Percentiles rank a stretch among this genome's conserved stretches.
Conservation (phyloP, 2,797 vertebrate species). For the Eulemur albifrons region DNA sequence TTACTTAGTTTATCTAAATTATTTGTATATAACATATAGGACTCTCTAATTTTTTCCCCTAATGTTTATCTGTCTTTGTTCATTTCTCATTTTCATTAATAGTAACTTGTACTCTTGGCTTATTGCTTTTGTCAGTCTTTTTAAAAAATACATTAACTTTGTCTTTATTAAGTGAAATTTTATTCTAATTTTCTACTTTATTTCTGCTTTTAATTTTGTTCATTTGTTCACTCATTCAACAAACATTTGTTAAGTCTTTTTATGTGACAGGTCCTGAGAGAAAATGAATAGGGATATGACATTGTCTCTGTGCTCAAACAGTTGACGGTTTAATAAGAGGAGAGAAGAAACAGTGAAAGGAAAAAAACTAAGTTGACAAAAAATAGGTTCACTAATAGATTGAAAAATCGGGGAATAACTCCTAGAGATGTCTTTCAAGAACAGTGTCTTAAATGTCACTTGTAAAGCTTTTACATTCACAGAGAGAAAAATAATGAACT, state of each 20-base stretch:
- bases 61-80: background rate
- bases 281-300: background rate
- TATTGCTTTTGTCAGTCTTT: background rate
- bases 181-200: background rate
- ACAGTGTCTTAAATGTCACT: background rate
- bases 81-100: background rate
- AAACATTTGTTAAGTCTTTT: background rate
- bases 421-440: background rate
- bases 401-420: background rate
- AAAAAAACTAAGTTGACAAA: background rate
- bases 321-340: background rate
- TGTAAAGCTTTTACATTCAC: background rate
- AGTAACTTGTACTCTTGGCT: background rate
- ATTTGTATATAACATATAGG: background rate
- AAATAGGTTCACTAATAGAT: background rate
- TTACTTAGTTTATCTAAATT: background rate
- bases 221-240: background rate
- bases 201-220: slow-evolving; percentile 29
- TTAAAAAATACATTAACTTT: background rate
- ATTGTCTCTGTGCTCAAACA: background rate
- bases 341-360: background rate
- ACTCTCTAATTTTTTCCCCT: background rate
- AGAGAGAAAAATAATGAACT: background rate
- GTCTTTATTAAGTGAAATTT: background rate
- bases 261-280: background rate